Base-by-base conservation (phyloP, 2,113 vertebrate species). In the Tetraodon nigroviridis region DNA sequence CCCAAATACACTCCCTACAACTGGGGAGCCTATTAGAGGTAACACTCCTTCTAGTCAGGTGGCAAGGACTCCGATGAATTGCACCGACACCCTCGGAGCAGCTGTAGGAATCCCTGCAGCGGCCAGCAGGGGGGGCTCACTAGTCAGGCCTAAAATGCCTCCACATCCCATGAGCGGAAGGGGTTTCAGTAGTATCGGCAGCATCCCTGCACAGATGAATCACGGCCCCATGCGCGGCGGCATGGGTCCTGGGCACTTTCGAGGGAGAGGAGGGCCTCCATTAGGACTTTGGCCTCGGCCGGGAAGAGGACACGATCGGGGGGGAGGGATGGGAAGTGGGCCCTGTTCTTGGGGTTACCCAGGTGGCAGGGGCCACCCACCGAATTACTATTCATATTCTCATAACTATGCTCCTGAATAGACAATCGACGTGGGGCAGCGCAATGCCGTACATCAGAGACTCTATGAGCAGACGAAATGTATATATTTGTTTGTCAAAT, bases 401-500 rank as follows among this genome's bases (percentile, higher is more conserved):
- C 82, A 88, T 63, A 87, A 76, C 46, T 89, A 87, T 44, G 69
- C 82, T 57, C 87, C 87, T 68, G 73, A 87, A 80, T 85, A 87
- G 84, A 87, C 84, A 87, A 89, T 86, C 83, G 79, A 40, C n/a
- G 3, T 18, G 61, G 64, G 75, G 82, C 62, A 71, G 50, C 59
- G 44, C 63, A 71, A 70, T 37, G 64, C 67, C 72, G 67, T 71
- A 70, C 76, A 59, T 58, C 68, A 82, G 67, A 86, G 84, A 90
- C 87, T 83, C 55, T 54, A 57, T 69, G 64, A 78, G 74, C 75
- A 86, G 80, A 75, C 80, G 85, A 89, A 90, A 87, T 91, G 90
- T 91, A 90, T 55, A 91, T 91, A 91, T 83, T 86, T 83, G 71
- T 76, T 84, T 86, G 83, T 84, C 76, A 79, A 88, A 86, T 61